Base-by-base conservation (phyloP, 1,140 invertebrate species). In the Drosophila aff. region DNA sequence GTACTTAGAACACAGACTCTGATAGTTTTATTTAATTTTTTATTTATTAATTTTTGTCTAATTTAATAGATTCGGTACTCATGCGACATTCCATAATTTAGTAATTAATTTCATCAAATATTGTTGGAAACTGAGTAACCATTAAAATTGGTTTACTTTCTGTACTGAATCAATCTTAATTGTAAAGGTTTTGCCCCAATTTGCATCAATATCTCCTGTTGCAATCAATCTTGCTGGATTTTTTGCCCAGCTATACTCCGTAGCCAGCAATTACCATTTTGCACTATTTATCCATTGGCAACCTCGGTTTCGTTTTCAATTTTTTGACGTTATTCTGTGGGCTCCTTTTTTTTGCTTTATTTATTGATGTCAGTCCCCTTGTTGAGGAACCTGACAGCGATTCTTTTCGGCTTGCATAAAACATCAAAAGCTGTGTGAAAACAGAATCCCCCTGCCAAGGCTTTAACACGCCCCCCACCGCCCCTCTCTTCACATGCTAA, bases 401-500 rank as follows among this genome's bases (percentile, higher is more conserved):
- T 46, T 71, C 38, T 41, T 28, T 31, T 67, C 21, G 57, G 75
- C 66, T 81, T 87, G 84, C 83, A 87, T 87, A 87, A 87, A 89
- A 89, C 84, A 87, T 87, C 83, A 87, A 87, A 87, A 79, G 83
- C 40, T 78, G 77, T 84, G 72, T 71, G 81, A 89, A 78, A 82
- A 82, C 76, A 60, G 67, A 81, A 84, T 63, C 31, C 47, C 66
- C n/a, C 47, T 21, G 33, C 65, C 38, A 71, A 68, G 67, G 41
- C 49, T 55, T 43, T 67, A 64, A 65, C 46, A 44, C 52, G 21
- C 23, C 26, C 43, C 43, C 13, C 23, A 4, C 13, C 21, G n/a
- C 36, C 1, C 16, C 31, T 41, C 21, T 26, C 16, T 49, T 47
- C 28, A 18, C 36, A 78, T 65, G 84, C 72, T 81, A 83, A 87